phyloP scores from a whole-genome alignment of 2,113 vertebrate genomes.

The Ptilorrhoa leucosticta region DNA sequence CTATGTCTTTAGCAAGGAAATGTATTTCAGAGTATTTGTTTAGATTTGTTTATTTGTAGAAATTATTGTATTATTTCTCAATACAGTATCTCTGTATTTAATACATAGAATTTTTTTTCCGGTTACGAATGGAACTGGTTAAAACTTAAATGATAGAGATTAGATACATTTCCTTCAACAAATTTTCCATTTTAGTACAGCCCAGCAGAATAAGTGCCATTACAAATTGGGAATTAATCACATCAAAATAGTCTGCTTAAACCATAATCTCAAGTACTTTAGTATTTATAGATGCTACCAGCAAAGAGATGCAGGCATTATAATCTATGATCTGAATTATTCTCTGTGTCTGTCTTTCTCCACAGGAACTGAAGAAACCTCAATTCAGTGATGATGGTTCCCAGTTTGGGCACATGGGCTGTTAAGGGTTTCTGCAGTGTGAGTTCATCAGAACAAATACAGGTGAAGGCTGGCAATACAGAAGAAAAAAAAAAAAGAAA shows the following conservation, averaged over 20 bases:
- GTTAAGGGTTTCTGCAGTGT: neutral
- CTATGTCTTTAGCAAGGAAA: neutral
- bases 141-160: neutral
- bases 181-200: neutral
- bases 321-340: neutral
- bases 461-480: neutral
- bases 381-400: neutral
- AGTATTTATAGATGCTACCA: neutral
- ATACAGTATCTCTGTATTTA: neutral
- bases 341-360: neutral
- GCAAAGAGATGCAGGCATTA: neutral
- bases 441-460: neutral
- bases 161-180: neutral
- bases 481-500: accelerated
- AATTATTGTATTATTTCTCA: neutral
- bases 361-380: neutral
- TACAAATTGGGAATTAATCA: neutral
- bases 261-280: neutral
- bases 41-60: neutral
- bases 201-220: neutral
- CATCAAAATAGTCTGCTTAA: neutral
- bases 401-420: neutral
- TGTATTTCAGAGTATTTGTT: neutral
- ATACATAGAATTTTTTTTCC: neutral
- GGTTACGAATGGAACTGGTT: neutral